These are phyloP conservation scores for Andrena praecox DNA, from an alignment of 2,888 invertebrate genomes.

Conservation along the genomic window DNA sequence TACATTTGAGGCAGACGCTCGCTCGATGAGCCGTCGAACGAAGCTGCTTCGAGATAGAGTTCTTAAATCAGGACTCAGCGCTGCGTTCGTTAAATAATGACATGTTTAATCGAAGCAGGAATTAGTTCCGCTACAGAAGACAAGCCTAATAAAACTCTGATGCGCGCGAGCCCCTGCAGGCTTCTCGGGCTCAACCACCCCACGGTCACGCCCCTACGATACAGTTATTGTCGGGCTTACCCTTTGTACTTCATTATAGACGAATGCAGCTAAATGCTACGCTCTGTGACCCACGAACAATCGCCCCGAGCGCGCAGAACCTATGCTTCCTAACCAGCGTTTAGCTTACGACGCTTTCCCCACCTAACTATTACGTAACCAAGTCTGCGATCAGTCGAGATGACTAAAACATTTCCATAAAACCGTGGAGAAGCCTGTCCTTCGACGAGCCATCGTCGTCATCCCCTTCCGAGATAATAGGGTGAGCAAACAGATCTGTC, in stretches of 20 bases:
- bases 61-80: too few relatives aligned
- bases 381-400: not conserved
- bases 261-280: constrained; percentile 35
- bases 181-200: constrained; percentile 29
- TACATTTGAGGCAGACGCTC: too few relatives aligned
- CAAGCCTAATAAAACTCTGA: constrained; percentile 26
- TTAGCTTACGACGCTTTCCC: constrained; percentile 3
- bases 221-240: constrained; percentile 40
- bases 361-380: not conserved
- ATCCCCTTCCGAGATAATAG: constrained; percentile 6
- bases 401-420: not conserved
- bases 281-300: constrained; percentile 41
- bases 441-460: not conserved
- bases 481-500: constrained; percentile 33
- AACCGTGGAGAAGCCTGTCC: not conserved
- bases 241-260: constrained; percentile 54
- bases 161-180: constrained; percentile 26
- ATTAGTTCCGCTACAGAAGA: not conserved
- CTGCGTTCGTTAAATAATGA: not conserved
- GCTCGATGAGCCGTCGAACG: too few relatives aligned
- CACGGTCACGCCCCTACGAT: constrained; percentile 45
- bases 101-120: not conserved
- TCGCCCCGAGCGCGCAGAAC: constrained; percentile 13
- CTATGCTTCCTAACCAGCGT: not conserved
- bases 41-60: too few relatives aligned